Evolutionary conservation across 2,113 vertebrate genomes (phyloP).

Genomic region (Ceyx margarethae): DNA sequence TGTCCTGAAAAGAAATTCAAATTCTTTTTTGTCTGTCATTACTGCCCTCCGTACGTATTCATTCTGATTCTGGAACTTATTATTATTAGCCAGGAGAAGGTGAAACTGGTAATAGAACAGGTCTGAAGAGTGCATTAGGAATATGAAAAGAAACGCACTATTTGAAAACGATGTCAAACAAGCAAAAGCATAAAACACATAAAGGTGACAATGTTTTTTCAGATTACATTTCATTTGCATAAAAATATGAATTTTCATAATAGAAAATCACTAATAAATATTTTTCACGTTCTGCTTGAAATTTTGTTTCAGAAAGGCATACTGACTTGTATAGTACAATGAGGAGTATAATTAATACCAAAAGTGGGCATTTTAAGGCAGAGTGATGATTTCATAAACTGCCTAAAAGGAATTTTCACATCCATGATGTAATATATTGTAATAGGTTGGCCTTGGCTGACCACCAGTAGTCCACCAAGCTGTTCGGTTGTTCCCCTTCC

Average conservation of each 20-base stretch:
- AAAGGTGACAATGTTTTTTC: background rate
- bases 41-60: slow-evolving; percentile 73
- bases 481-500: background rate
- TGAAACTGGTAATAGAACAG: background rate
- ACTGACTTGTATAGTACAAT: background rate
- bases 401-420: background rate
- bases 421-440: background rate
- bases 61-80: background rate
- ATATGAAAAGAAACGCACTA: background rate
- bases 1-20: background rate
- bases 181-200: background rate
- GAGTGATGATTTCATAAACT: background rate
- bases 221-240: background rate
- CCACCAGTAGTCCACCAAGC: background rate
- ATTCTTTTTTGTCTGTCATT: slow-evolving; percentile 73
- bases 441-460: background rate
- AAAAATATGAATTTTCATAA: background rate
- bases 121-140: background rate
- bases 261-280: background rate
- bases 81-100: background rate
- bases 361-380: background rate
- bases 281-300: background rate
- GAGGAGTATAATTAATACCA: background rate
- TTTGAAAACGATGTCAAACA: background rate
- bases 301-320: background rate